phyloP scores from a whole-genome alignment of 2,888 invertebrate species.

The Rhingia campestris region DNA sequence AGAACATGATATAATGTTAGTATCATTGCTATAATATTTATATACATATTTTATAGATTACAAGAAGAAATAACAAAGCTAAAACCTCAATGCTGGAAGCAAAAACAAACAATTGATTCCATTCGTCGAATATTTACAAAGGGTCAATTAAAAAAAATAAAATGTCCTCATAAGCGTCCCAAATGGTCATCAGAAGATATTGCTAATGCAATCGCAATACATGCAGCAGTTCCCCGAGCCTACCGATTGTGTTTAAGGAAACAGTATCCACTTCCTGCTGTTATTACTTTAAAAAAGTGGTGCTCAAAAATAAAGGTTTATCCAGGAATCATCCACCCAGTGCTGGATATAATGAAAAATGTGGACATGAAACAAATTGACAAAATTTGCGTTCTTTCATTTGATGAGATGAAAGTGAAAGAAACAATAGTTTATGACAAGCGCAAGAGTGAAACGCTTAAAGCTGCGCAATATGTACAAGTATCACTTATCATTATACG shows the following conservation, averaged over 20 bases:
- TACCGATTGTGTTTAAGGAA: conserved; percentile 18
- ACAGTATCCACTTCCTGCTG: conserved; percentile 21
- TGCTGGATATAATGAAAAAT: conserved; percentile 14
- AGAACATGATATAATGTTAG: no score
- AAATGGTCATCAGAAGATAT: conserved; percentile 31
- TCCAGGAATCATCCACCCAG: conserved; percentile 14
- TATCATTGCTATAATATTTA: background rate
- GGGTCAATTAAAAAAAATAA: conserved; percentile 7
- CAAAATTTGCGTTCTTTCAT: conserved; percentile 43
- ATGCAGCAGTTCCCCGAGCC: conserved; percentile 28
- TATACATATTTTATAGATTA: conserved; percentile 11
- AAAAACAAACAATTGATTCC: no score
- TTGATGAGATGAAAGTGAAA: conserved; percentile 63
- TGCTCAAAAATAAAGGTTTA: conserved; percentile 19
- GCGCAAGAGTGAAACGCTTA: no score
- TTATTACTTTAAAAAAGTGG: conserved; percentile 25
- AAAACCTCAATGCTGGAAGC: conserved; percentile 7
- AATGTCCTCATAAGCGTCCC: background rate
- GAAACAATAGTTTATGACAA: conserved; percentile 52
- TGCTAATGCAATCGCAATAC: conserved; percentile 25
- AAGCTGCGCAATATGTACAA: no score
- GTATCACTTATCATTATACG: no score
- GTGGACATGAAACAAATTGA: conserved; percentile 12
- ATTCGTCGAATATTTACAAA: no score
- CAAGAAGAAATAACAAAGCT: background rate